Evolutionary conservation across 1,140 invertebrate species (phyloP), one percentile per base, ranked within the genome.

Genomic region (Drosophila prosaltans): DNA sequence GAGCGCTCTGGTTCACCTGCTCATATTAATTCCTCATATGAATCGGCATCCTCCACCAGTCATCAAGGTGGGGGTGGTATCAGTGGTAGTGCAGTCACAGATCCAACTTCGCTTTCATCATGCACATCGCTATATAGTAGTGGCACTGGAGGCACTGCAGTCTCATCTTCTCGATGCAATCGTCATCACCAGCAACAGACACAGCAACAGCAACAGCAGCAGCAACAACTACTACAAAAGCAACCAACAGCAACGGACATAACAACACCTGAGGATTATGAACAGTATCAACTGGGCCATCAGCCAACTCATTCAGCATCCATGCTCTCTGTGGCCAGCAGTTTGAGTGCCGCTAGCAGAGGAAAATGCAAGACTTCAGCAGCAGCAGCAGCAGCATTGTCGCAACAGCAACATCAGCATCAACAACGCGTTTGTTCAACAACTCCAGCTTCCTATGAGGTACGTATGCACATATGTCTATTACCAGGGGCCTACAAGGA

Each of bases 241-340:
- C 58, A 62, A 16, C 24, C 45, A 11, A 39, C 32, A 39, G 45
- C 63, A 32, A 54, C 66, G 16, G 80, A 91, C 68, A 73, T 78
- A 41, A 88, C 78, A 58, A 88, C 81, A 60, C 80, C 78, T 43
- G 78, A 90, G 54, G 76, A 81, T 63, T 84, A 65, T 26, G 75
- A 88, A 32, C 82, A 84, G 64, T 86, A 90, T 67, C 82, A 88
- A 57, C 62, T 84, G 66, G 80, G 74, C 16, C 80, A 91, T 55
- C 75, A 91, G 61, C 55, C 65, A 1, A 40, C 61, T 1, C 71
- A 79, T 60, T 89, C 84, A 5, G 60, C 73, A 30, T 89, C 84
- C 11, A 67, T 73, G 60, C 64, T 81, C 16, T 83, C 85, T 10
- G 66, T 91, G 9, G 71, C 69, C 58, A 77, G 75, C 30, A 83